Percentiles rank a stretch among this genome's conserved stretches.
These are phyloP conservation scores for Paracentrotus lividus DNA, from an alignment of 53 echinoderm and acorn worm genomes.

Conservation along the genomic window DNA sequence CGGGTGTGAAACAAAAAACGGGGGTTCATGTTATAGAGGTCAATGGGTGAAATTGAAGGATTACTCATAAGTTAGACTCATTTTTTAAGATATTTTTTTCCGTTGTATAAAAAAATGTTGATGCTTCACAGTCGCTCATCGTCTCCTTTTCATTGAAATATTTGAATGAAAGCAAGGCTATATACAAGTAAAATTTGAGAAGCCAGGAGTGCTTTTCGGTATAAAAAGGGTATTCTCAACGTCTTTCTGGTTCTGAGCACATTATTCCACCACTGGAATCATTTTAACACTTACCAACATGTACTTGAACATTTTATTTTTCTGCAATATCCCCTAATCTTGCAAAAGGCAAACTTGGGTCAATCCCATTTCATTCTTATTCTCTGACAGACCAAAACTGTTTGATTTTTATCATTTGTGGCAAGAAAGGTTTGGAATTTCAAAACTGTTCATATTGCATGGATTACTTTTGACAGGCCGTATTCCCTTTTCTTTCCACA, in stretches of 20 bases:
- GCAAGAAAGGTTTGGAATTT: constrained; percentile 40
- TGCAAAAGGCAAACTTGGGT: too few species aligned
- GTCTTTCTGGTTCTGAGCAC: too few species aligned
- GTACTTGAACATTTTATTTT: too few species aligned
- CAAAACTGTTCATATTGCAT: background rate
- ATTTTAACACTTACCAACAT: too few species aligned
- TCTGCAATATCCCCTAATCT: too few species aligned
- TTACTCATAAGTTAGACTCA: constrained; percentile 18
- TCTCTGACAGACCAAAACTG: background rate
- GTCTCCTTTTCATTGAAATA: background rate
- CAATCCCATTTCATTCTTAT: background rate
- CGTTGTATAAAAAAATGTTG: background rate
- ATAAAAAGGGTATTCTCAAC: too few species aligned
- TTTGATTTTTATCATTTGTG: constrained; percentile 3
- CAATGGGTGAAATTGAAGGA: constrained; percentile 55
- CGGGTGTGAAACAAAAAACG: constrained; percentile 50
- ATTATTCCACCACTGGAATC: too few species aligned
- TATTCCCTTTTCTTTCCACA: background rate
- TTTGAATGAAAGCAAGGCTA: background rate
- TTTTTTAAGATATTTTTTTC: too few species aligned
- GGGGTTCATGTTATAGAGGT: constrained; percentile 8
- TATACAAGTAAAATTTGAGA: background rate
- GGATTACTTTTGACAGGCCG: constrained; percentile 31
- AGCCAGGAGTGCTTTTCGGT: too few species aligned
- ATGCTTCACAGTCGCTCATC: background rate